Percentiles rank a stretch among this genome's conserved stretches.
Conservation (phyloP, 2,113 vertebrate species). For the Cairina moschata region DNA sequence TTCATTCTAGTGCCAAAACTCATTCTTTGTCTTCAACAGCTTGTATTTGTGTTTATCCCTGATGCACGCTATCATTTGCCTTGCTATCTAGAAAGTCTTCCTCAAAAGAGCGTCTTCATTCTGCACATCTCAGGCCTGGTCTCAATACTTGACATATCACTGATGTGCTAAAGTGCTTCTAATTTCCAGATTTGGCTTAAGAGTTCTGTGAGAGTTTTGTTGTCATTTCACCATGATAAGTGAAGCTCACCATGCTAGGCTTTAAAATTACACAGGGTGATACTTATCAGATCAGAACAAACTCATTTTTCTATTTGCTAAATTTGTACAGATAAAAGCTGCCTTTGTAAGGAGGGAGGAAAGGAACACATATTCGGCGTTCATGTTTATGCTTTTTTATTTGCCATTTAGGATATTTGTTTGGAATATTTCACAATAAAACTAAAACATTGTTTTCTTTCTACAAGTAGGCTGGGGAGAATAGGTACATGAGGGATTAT, state of each 20-base stretch:
- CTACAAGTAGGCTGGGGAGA: background rate
- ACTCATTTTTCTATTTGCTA: background rate
- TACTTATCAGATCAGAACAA: background rate
- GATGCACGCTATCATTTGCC: background rate
- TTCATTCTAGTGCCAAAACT: background rate
- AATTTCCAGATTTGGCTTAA: background rate
- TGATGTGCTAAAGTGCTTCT: background rate
- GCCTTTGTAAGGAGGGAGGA: background rate
- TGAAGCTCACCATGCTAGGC: background rate
- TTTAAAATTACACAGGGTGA: background rate
- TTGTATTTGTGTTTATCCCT: background rate
- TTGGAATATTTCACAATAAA: background rate
- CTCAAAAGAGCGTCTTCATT: background rate
- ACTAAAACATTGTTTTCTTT: background rate
- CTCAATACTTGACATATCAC: background rate
- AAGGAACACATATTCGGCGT: background rate
- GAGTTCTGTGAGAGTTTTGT: background rate
- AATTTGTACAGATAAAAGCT: background rate
- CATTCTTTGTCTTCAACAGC: accelerated
- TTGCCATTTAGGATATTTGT: background rate
- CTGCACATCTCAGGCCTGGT: background rate
- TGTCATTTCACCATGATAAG: background rate
- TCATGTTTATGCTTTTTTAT: background rate
- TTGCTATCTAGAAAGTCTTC: background rate
- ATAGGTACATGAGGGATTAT: background rate